phyloP scores from a whole-genome alignment of 1,140 invertebrate genomes.

The Rhyzopertha dominica region DNA sequence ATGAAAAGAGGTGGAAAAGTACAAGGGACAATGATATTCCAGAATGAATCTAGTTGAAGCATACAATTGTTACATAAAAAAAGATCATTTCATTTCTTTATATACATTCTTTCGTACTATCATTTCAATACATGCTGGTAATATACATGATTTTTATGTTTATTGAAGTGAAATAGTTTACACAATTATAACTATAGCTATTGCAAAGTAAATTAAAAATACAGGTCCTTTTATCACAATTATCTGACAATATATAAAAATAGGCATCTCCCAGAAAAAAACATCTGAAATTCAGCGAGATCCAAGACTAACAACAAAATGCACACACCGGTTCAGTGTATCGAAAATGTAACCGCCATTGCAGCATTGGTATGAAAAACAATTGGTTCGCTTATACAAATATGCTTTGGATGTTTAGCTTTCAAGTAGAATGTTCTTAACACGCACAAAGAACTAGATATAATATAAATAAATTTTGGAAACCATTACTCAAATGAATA shows the following conservation, averaged over 20 bases:
- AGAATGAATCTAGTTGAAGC: constrained; percentile 11
- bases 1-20: not conserved
- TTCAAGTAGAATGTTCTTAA: not conserved
- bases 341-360: too few species aligned
- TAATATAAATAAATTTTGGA: too few species aligned
- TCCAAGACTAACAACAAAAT: constrained; percentile 25
- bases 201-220: constrained; percentile 22
- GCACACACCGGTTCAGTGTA: not conserved
- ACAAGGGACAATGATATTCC: constrained; percentile 17
- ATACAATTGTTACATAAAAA: constrained; percentile 35
- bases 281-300: constrained; percentile 28
- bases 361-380: too few species aligned
- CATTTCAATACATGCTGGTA: constrained; percentile 36
- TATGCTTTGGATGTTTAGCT: not conserved
- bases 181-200: constrained; percentile 21
- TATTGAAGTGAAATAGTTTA: constrained; percentile 20
- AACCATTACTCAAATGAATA: too few species aligned
- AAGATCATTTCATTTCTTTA: constrained; percentile 32
- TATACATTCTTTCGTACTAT: constrained; percentile 35
- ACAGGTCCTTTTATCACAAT: constrained; percentile 37
- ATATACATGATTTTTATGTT: constrained; percentile 36
- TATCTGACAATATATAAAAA: constrained; percentile 39
- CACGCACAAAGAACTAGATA: constrained; percentile 4
- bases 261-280: constrained; percentile 31
- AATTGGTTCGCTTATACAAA: not conserved